These are phyloP conservation scores for Collichthys lucidus DNA, from an alignment of 2,113 vertebrate species.

Conservation along the genomic window DNA sequence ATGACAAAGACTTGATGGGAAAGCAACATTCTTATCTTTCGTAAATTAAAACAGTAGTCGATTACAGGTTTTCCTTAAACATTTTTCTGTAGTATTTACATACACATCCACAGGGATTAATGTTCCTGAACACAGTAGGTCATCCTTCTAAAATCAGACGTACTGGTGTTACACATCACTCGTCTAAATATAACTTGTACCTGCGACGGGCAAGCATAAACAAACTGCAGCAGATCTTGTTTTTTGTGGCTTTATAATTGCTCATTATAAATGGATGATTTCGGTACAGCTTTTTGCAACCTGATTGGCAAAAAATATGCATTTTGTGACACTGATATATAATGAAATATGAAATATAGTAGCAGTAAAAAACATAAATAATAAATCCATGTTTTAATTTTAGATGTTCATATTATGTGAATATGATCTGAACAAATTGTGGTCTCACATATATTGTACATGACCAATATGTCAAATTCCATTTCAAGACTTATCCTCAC, in stretches of 20 bases:
- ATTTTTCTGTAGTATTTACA: conserved; percentile 12
- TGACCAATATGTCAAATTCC: not conserved
- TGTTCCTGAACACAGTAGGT: not conserved
- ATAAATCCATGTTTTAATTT: not conserved
- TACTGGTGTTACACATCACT: not conserved
- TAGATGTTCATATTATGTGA: not conserved
- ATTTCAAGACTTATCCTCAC: not conserved
- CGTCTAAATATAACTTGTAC: not conserved
- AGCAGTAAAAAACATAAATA: not conserved
- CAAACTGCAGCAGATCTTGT: not conserved
- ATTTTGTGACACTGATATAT: not conserved
- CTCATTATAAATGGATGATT: not conserved
- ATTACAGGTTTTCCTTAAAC: conserved; percentile 11
- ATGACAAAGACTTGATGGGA: conserved; percentile 35
- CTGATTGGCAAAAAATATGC: not conserved
- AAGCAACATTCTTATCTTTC: conserved; percentile 52
- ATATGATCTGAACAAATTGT: not conserved
- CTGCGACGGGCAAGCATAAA: not conserved
- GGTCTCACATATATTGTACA: not conserved
- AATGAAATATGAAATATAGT: not conserved
- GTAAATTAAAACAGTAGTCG: conserved; percentile 31
- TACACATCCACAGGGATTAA: not conserved
- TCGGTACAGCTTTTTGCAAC: not conserved
- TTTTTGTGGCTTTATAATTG: not conserved
- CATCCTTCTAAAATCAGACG: not conserved